Evolutionary conservation across 1,140 invertebrate genomes (phyloP).

Genomic region (Brachionus asplanchnoidis): DNA sequence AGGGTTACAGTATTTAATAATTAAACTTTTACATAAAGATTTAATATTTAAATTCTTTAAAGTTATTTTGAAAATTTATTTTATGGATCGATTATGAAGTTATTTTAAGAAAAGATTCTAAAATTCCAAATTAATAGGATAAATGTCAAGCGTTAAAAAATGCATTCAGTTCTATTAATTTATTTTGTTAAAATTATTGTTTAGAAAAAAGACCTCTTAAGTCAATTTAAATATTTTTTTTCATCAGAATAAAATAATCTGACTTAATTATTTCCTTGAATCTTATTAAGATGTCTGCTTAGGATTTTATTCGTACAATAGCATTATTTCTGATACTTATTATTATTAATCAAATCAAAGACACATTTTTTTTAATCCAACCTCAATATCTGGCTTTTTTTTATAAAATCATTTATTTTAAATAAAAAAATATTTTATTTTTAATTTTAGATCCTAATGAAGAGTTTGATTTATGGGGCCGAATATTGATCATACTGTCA

Average conservation of each 20-base stretch:
- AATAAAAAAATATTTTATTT: background rate
- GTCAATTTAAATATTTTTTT: background rate
- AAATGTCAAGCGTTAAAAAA: background rate
- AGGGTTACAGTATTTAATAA: no score
- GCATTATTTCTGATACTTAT: background rate
- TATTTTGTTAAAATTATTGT: background rate
- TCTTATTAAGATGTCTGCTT: no score
- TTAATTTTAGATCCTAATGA: slow-evolving; percentile 15
- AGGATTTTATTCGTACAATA: background rate
- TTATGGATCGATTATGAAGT: background rate
- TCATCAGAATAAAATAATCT: background rate
- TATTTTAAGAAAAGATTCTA: background rate
- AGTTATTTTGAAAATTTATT: background rate
- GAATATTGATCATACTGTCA: background rate
- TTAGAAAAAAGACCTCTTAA: background rate
- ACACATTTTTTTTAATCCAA: no score
- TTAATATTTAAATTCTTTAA: no score
- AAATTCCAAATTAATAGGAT: background rate
- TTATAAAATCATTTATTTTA: background rate
- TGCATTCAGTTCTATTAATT: background rate
- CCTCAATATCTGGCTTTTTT: no score
- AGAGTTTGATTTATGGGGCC: slow-evolving; percentile 18
- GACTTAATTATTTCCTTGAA: background rate
- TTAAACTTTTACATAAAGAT: no score
- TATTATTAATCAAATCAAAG: no score